These are phyloP conservation scores for Hippolais icterina DNA, from an alignment of 2,113 vertebrate genomes.

Conservation along the genomic window DNA sequence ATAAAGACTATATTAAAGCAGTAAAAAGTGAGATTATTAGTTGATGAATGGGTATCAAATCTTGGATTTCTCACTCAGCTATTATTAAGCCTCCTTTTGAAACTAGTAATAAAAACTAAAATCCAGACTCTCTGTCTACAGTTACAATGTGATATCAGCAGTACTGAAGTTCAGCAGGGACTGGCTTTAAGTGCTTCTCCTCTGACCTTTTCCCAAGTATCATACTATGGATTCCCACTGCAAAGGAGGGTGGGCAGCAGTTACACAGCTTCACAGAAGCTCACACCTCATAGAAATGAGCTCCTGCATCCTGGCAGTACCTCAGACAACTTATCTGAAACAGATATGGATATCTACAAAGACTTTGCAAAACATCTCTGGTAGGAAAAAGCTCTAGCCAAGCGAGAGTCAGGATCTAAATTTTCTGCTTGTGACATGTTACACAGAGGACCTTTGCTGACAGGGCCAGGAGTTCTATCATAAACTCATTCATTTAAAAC, in stretches of 20 bases:
- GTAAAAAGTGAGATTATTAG: not conserved
- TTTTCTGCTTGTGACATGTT: not conserved
- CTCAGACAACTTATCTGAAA: not conserved
- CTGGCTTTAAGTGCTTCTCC: not conserved
- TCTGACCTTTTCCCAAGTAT: not conserved
- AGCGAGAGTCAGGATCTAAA: not conserved
- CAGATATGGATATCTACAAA: not conserved
- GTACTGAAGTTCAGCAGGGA: not conserved
- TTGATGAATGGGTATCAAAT: not conserved
- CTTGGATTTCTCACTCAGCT: not conserved
- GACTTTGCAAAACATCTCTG: not conserved
- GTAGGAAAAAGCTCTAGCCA: not conserved
- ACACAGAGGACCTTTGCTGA: not conserved
- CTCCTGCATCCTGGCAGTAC: not conserved
- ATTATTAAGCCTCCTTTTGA: not conserved
- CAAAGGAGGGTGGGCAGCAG: not conserved
- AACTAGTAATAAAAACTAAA: not conserved
- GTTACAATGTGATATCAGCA: not conserved
- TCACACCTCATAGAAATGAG: not conserved
- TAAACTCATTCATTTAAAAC: not conserved
- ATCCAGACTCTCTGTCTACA: not conserved
- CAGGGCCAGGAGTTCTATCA: not conserved
- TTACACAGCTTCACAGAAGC: not conserved
- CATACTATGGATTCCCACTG: not conserved
- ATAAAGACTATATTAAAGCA: conserved; percentile 32